Evolutionary conservation across 2,797 vertebrate genomes (phyloP), one percentile per base, ranked within the genome.

Genomic region (Philypnodon macrostomus): DNA sequence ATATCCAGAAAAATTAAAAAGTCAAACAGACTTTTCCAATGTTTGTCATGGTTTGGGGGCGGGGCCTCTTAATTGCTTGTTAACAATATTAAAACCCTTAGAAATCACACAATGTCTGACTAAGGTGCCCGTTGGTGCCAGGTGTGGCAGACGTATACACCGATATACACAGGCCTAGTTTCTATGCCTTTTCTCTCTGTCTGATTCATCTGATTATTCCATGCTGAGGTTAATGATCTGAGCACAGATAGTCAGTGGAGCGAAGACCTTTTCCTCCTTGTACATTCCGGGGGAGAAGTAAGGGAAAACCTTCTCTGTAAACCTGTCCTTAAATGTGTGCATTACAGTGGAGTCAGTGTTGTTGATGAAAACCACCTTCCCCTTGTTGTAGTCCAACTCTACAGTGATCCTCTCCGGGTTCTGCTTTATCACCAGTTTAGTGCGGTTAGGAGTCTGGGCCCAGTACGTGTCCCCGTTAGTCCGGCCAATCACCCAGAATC

Each of bases 401-500:
- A 89, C 52, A 0, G 71, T 84, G n/a, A 89, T 77, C 53, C 14
- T 77, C 30, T 73, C 39, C 0, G 74, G 81, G 18, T 54, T 78
- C 10, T 68, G 69, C 61, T 81, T 89, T 46, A 87, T 12, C 1
- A 1, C 0, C 0, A 89, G 67, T 31, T 44, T 79, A 12, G 64
- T 79, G 2, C 31, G 75, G 41, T 79, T 64, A 0, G 57, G 53
- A 0, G 67, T 85, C 61, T 90, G 76, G 17, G 84, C 88, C 79
- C 81, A 85, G 47, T 77, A 64, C 0, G 63, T 52, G 36, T 80
- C 70, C 5, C 78, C 69, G 0, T 77, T 65, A 14, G 50, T 59
- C 24, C 70, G 39, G 3, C 81, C 69, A 0, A 88, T 87, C 5
- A 88, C 84, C 88, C 87, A 89, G 70, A 87, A 86, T 0, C 87